Conservation (phyloP, 2,113 vertebrate genomes). For the Mesoclemmys tuberculata region DNA sequence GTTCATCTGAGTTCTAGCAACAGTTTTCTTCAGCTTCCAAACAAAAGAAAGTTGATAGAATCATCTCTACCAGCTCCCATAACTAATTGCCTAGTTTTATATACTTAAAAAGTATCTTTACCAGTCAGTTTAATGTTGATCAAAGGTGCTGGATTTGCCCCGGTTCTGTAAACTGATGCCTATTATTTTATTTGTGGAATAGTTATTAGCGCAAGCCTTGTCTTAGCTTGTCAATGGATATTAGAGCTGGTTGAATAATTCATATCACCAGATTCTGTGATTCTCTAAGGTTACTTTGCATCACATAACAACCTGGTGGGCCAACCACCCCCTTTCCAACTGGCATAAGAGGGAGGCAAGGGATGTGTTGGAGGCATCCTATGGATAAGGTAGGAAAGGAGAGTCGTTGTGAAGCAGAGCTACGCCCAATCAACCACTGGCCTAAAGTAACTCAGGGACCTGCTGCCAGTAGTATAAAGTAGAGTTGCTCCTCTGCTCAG, state of each 20-base stretch:
- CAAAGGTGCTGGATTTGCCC: background rate
- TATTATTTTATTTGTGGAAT: background rate
- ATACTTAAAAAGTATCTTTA: background rate
- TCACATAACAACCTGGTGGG: background rate
- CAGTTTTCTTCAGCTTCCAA: background rate
- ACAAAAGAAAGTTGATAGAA: background rate
- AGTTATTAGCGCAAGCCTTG: background rate
- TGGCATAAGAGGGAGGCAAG: background rate
- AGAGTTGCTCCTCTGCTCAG: background rate
- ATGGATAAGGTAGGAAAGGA: background rate
- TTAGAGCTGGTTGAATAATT: background rate
- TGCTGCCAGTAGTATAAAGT: background rate
- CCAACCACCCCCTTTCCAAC: background rate
- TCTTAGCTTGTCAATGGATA: background rate
- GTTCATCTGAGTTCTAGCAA: background rate
- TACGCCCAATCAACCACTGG: background rate
- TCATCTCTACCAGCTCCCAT: background rate
- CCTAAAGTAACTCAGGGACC: background rate
- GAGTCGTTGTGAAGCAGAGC: background rate
- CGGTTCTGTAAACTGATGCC: background rate
- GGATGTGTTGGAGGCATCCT: background rate
- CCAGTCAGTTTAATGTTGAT: background rate
- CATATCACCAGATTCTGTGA: background rate
- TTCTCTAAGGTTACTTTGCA: background rate
- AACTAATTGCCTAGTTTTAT: background rate